Evolutionary conservation across 2,113 vertebrate genomes (phyloP).

Genomic region (Conger conger): DNA sequence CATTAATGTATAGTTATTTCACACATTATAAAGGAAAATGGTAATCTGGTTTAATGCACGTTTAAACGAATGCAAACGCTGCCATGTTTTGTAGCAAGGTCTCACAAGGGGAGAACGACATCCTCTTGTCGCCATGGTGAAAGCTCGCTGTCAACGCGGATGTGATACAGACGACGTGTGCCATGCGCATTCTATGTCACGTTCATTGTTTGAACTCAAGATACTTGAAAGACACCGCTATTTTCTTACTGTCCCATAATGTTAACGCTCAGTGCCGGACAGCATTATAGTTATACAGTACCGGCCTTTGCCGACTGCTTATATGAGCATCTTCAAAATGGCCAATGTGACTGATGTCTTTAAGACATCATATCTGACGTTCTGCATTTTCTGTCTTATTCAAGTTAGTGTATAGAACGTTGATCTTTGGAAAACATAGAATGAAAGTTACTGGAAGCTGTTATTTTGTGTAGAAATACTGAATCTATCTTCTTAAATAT

Average conservation of each 20-base stretch:
- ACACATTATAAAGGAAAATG: background rate
- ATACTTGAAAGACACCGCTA: background rate
- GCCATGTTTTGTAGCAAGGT: background rate
- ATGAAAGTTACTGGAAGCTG: background rate
- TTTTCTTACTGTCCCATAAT: background rate
- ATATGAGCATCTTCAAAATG: background rate
- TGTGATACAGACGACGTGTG: background rate
- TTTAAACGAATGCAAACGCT: background rate
- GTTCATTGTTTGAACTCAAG: background rate
- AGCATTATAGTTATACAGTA: background rate
- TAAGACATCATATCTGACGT: too few relatives aligned
- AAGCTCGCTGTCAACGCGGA: background rate
- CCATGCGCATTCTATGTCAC: background rate
- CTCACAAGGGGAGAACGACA: background rate
- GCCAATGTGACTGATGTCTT: background rate
- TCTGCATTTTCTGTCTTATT: too few relatives aligned
- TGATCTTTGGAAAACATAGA: background rate
- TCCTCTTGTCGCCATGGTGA: constrained; percentile 1
- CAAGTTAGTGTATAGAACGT: too few relatives aligned
- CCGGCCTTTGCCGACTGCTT: background rate
- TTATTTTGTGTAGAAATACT: background rate
- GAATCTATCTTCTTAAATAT: background rate
- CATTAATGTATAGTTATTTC: background rate
- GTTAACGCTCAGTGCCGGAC: background rate
- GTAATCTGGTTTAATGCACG: background rate